Evolutionary conservation across 2,888 invertebrate species (phyloP).

Genomic region (Blastobasis adustella): DNA sequence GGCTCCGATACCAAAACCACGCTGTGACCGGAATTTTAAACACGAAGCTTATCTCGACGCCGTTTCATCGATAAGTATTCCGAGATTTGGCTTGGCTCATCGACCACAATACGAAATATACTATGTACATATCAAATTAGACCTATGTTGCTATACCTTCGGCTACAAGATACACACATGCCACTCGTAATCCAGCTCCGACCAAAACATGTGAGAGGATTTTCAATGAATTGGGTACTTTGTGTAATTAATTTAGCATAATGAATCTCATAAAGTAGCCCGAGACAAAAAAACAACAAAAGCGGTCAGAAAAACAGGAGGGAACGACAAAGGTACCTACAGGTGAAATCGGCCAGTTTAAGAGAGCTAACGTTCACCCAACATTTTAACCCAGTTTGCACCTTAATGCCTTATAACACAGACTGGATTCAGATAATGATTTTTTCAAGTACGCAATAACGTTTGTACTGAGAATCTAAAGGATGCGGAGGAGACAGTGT

Average conservation of each 20-base stretch:
- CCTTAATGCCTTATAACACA: constrained; percentile 20
- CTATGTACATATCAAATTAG: no score
- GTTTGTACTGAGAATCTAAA: constrained; percentile 47
- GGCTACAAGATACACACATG: neutral
- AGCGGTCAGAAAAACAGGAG: constrained; percentile 27
- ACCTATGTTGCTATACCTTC: neutral
- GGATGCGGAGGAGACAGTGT: constrained; percentile 60
- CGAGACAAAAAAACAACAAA: constrained; percentile 27
- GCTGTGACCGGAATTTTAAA: constrained; percentile 3
- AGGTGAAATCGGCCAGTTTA: constrained; percentile 13
- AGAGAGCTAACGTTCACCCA: neutral
- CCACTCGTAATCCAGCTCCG: constrained; percentile 3
- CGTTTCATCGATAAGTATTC: constrained; percentile 3
- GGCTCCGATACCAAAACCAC: neutral
- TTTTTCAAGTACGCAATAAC: constrained; percentile 22
- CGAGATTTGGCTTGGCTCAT: neutral
- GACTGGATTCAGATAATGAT: constrained; percentile 19
- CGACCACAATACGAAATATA: no score
- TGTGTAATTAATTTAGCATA: constrained; percentile 28
- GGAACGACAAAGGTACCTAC: constrained; percentile 19
- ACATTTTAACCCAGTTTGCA: neutral
- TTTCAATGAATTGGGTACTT: constrained; percentile 15
- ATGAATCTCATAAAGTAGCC: constrained; percentile 27
- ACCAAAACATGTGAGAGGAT: constrained; percentile 16
- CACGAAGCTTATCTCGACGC: neutral